Percentiles rank a stretch among this genome's conserved stretches.
Evolutionary conservation across 2,888 invertebrate species (phyloP).

Genomic region (Holacanthella duospinosa): DNA sequence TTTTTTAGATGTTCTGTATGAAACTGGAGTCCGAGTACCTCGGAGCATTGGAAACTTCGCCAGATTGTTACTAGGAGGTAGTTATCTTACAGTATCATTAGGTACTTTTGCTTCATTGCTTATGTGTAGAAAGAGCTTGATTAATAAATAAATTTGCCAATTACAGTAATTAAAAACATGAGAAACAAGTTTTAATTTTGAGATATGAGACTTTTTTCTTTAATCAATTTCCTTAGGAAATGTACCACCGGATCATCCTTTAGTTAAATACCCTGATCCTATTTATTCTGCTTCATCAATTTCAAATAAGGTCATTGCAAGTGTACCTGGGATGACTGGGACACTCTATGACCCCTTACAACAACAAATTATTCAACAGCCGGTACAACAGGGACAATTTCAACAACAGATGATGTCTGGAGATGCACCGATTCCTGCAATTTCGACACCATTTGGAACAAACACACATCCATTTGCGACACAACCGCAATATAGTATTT

Average conservation of each 20-base stretch:
- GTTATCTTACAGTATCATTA: constrained; percentile 13
- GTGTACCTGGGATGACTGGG: constrained; percentile 26
- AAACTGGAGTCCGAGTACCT: constrained; percentile 6
- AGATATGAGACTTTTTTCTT: background rate
- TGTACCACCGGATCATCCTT: constrained; percentile 36
- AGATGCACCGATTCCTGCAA: constrained; percentile 3
- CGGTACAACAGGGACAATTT: constrained; percentile 12
- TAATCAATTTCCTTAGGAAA: too few relatives aligned
- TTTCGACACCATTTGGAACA: background rate
- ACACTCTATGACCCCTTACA: constrained; percentile 2
- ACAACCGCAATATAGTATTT: background rate
- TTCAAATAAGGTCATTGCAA: constrained; percentile 26
- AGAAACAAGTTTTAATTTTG: too few relatives aligned
- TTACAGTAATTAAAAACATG: too few relatives aligned
- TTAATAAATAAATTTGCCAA: background rate
- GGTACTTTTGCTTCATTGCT: constrained; percentile 7
- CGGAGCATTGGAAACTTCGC: constrained; percentile 35
- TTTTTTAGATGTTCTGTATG: too few relatives aligned
- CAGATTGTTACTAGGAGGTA: constrained; percentile 35
- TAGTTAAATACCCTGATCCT: constrained; percentile 33
- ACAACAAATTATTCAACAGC: constrained; percentile 27
- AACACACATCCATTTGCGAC: constrained; percentile 4
- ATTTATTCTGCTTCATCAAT: constrained; percentile 23
- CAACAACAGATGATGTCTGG: constrained; percentile 10
- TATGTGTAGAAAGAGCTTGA: background rate